Base-by-base conservation (phyloP, 2,797 vertebrate genomes). In the Stomatorhinus walkeri region DNA sequence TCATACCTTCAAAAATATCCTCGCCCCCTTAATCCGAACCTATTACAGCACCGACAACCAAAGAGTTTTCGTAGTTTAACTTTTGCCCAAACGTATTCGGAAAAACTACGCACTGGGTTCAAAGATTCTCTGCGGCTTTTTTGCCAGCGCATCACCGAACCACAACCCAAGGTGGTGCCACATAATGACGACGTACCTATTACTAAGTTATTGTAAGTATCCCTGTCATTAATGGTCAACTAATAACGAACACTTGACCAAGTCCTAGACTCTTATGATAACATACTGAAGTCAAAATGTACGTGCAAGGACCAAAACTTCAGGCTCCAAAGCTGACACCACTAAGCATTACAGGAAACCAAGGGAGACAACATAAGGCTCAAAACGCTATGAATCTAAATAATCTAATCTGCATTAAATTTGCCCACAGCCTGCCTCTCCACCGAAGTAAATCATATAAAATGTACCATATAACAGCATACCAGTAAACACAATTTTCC, bases 1-100 rank as follows among this genome's bases (percentile, higher is more conserved):
- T 89, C 83, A 89, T 85, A 48, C 84, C 84, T 54, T 76, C 84
- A 87, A 87, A 89, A 89, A 89, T 87, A 89, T 84, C 46, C 51
- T 52, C 28, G 4, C 43, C 81, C 16, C 16, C 84, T 1, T 49
- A 24, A 14, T 68, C 12, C n/a, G 2, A 24, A 61, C 59, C 1
- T 86, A 36, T 19, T 9, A 9, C 4, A 51, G 56, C 56, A 32
- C 32, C 10, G 5, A 2, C 85, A 68, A 76, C 8, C 19, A 4
- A 81, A 81, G 28, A 36, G 59, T 49, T 43, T 28, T 3, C 46
- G 56, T 10, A 51, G 81, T n/a, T 22, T 19, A 87, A 54, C 19
- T 40, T 54, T 59, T 22, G 43, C 49, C 9, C 85, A 56, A 72
- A 43, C 49, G 2, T 19, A 40, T 36, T 43, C 52, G 52, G 22